Evolutionary conservation across 2,113 vertebrate species (phyloP).

Genomic region (Vanacampus margaritifer): DNA sequence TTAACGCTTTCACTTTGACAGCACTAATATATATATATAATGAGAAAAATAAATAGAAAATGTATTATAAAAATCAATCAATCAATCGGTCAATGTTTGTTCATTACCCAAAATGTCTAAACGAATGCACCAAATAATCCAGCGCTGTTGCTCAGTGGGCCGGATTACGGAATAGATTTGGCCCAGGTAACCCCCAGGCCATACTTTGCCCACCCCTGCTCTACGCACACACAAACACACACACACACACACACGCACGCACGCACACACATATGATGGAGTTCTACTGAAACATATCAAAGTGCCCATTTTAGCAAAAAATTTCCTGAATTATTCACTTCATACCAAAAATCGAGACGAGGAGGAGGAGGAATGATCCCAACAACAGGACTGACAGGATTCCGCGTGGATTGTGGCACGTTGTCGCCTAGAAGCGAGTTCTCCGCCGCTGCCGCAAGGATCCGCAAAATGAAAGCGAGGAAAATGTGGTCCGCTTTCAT

Average conservation of each 20-base stretch:
- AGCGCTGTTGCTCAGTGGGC: too few species aligned
- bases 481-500: slow-evolving; percentile 77
- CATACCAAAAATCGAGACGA: slow-evolving; percentile 81
- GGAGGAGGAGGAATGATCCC: slow-evolving; percentile 79
- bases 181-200: not conserved
- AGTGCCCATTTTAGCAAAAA: slow-evolving; percentile 98
- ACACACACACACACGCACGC: slow-evolving; percentile 47
- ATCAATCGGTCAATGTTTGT: too few species aligned
- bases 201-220: not conserved
- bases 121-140: too few species aligned
- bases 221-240: slow-evolving; percentile 40
- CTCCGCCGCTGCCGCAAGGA: slow-evolving; percentile 80
- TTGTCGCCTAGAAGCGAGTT: slow-evolving; percentile 75
- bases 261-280: slow-evolving; percentile 84
- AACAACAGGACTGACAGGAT: slow-evolving; percentile 64
- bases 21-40: too few species aligned
- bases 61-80: too few species aligned
- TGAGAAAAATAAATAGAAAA: too few species aligned
- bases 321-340: slow-evolving; percentile 96
- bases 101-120: too few species aligned
- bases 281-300: slow-evolving; percentile 97
- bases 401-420: slow-evolving; percentile 59
- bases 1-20: too few species aligned
- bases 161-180: not conserved
- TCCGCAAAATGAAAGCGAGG: slow-evolving; percentile 75